Percentiles rank a stretch among this genome's conserved stretches.
These are phyloP conservation scores for Nothura maculosa DNA, from an alignment of 2,797 vertebrate species.

Conservation along the genomic window DNA sequence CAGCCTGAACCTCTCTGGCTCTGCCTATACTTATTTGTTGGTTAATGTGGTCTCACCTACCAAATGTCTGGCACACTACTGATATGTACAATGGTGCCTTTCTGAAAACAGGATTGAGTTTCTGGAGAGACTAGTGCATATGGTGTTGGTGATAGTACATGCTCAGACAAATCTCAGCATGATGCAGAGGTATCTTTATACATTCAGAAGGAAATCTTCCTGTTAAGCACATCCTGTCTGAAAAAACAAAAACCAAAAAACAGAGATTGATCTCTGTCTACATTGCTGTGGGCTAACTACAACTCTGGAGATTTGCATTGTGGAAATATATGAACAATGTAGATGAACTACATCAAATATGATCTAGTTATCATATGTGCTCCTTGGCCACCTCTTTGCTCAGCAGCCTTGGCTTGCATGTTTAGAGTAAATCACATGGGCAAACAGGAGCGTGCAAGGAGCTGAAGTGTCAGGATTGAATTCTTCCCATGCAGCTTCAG, in stretches of 20 bases:
- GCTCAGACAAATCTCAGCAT: not conserved
- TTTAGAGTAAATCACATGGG: accelerated
- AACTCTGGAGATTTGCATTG: not conserved
- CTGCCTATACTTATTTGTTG: not conserved
- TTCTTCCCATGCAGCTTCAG: not conserved
- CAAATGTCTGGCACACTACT: not conserved
- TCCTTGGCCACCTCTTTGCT: not conserved
- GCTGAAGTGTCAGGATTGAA: not conserved
- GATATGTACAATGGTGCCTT: not conserved
- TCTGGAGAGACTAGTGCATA: not conserved
- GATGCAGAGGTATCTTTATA: not conserved
- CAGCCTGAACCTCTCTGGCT: not conserved
- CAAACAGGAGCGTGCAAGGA: not conserved
- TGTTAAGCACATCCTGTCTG: not conserved
- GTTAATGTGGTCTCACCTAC: accelerated
- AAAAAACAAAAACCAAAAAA: not conserved
- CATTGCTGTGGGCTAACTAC: accelerated
- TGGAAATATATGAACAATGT: not conserved
- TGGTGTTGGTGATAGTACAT: accelerated
- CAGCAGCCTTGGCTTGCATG: accelerated
- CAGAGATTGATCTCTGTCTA: not conserved
- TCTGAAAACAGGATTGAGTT: not conserved
- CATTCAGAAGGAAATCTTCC: not conserved
- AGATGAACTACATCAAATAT: not conserved
- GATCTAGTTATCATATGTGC: not conserved